Evolutionary conservation across 1,140 invertebrate species (phyloP), one percentile per base, ranked within the genome.

Genomic region (Cyclargus thomasi): DNA sequence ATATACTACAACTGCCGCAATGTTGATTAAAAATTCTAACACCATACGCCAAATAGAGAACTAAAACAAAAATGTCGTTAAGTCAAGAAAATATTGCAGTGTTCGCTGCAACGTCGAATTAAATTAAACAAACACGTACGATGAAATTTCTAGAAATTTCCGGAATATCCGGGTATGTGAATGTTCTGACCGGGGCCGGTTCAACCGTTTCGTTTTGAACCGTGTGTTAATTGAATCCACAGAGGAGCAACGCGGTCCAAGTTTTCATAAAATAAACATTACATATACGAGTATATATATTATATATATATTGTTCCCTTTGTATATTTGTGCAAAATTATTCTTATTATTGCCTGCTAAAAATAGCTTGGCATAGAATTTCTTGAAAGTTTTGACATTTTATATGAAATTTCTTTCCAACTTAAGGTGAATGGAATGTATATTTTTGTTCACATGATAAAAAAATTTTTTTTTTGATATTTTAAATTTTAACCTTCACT

Each of bases 41-140:
- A 17, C 20, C 10, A 66, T 23, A 65, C 29, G 35, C 21, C 17
- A 66, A 66, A 53, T 59, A 66, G 55, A 66, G 53, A 59, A 57
- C 53, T 55, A 66, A 66, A 65, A 66, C 53, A 23, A 66, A 66
- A 66, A 66, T 66, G 64, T 66, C 64, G 64, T 59, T 66, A 66
- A 66, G 53, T 55, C 53, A 66, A 66, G 64, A 66, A 66, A 66
- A 66, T 57, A 23, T 53, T 59, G 55, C 55, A 18, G 55, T 59
- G n/a, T 57, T 66, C 23, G 64, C 64, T 35, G 55, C 64, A 55
- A 57, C 55, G 55, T 55, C 55, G 53, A 66, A 66, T 66, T 66
- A 66, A 59, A 66, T 55, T 57, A 66, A 55, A 66, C 53, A 57
- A 36, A 36, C 23, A 57, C 53, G 20, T 55, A 59, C 55, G 22